These are phyloP conservation scores for Mactromeris polynyma DNA, from an alignment of 2,888 invertebrate species.

Conservation along the genomic window DNA sequence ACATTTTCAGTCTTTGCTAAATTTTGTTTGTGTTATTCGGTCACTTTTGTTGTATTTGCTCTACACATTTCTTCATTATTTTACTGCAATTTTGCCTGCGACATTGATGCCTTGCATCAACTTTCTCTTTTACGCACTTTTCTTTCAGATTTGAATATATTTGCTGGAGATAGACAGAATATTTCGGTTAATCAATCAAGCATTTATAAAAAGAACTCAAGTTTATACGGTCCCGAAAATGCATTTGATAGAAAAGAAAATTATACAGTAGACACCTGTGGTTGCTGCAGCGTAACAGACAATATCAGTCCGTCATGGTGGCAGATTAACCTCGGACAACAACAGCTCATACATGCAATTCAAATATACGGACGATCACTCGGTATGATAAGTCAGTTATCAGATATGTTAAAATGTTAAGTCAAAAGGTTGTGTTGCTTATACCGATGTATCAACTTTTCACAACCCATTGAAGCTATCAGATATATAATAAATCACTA, in stretches of 20 bases:
- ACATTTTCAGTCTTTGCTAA: too few relatives aligned
- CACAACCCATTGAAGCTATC: too few relatives aligned
- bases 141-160: neutral
- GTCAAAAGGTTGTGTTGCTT: too few relatives aligned
- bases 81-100: neutral
- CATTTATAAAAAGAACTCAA: neutral
- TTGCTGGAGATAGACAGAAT: neutral
- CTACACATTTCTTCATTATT: neutral
- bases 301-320: neutral
- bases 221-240: neutral
- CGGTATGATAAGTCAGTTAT: neutral
- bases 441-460: too few relatives aligned
- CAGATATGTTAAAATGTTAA: neutral
- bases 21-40: too few relatives aligned
- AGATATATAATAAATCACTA: neutral
- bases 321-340: slow-evolving; percentile 14
- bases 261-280: neutral
- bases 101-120: too few relatives aligned
- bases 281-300: slow-evolving; percentile 3
- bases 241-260: slow-evolving; percentile 2
- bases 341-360: neutral
- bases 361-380: neutral
- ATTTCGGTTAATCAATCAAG: neutral
- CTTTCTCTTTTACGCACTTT: neutral
- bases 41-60: too few relatives aligned